phyloP scores from a whole-genome alignment of 2,888 invertebrate species.

The Caenorhabditis auriculariae region DNA sequence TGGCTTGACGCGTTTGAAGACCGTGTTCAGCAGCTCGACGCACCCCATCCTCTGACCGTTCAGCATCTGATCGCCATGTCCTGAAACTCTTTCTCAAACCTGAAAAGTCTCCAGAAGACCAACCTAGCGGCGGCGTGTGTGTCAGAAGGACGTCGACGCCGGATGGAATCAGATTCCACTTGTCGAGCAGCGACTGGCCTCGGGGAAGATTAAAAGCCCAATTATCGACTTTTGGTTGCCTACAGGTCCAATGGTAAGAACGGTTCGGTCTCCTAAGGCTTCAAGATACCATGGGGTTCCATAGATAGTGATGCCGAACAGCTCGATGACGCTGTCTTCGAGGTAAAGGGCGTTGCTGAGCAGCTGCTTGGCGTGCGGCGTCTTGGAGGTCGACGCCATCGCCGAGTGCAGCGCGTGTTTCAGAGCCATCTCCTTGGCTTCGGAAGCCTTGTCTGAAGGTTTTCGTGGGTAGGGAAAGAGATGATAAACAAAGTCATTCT shows the following conservation, averaged over 20 bases:
- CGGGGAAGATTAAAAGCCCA: constrained; percentile 82
- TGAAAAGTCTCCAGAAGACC: not conserved
- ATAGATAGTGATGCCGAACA: constrained; percentile 79
- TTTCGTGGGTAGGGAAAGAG: too few species aligned
- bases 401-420: constrained; percentile 48
- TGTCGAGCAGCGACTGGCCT: constrained; percentile 75
- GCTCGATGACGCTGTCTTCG: constrained; percentile 72
- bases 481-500: too few species aligned
- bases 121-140: constrained; percentile 78
- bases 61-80: constrained; percentile 77
- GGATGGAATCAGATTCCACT: constrained; percentile 79
- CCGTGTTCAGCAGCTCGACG: constrained; percentile 76
- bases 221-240: constrained; percentile 65
- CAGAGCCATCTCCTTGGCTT: constrained; percentile 49
- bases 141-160: constrained; percentile 79
- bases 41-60: constrained; percentile 79
- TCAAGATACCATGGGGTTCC: constrained; percentile 75
- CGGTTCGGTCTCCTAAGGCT: not conserved
- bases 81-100: constrained; percentile 14
- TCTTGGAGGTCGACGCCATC: constrained; percentile 31
- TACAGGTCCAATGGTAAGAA: constrained; percentile 6
- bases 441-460: constrained; percentile 35
- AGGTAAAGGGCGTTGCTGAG: constrained; percentile 79
- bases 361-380: constrained; percentile 63
- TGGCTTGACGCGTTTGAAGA: constrained; percentile 77